Conservation (phyloP, 1,140 invertebrate genomes). For the Paracyclopina nana region DNA sequence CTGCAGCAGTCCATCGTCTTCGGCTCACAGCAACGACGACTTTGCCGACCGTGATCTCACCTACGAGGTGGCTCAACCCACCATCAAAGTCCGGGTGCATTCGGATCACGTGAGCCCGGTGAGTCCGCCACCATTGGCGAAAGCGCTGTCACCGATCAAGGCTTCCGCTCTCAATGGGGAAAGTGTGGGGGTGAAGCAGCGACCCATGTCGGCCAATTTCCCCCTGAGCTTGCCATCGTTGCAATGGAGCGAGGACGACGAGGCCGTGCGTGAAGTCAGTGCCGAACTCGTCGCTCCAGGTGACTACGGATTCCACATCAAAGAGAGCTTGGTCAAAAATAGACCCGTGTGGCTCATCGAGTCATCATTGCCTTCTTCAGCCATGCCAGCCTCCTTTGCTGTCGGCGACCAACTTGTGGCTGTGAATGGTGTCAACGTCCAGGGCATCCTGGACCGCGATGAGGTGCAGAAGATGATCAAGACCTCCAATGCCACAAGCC, state of each 20-base stretch:
- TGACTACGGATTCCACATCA: not conserved
- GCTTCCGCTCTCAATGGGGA: not conserved
- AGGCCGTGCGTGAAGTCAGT: constrained; percentile 1
- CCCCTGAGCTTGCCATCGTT: not conserved
- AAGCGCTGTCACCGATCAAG: not conserved
- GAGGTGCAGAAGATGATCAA: no score
- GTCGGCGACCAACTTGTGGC: constrained; percentile 1
- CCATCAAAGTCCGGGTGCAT: constrained; percentile 7
- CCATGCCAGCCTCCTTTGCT: no score
- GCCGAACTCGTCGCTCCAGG: not conserved
- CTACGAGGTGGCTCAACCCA: not conserved
- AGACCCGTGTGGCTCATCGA: not conserved
- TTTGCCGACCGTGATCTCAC: constrained; percentile 3
- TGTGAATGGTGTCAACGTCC: no score
- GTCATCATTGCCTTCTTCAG: not conserved
- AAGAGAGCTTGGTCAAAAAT: not conserved
- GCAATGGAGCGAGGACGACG: not conserved
- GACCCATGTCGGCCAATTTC: not conserved
- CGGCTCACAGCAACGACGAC: not conserved
- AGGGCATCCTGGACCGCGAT: no score
- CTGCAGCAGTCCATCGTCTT: not conserved
- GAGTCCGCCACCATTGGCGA: not conserved
- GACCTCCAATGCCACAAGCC: no score
- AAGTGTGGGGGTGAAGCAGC: not conserved
- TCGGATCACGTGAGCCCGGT: constrained; percentile 6